Percentiles rank a stretch among this genome's conserved stretches.
Evolutionary conservation across 2,888 invertebrate species (phyloP).

Genomic region (Cabera pusaria): DNA sequence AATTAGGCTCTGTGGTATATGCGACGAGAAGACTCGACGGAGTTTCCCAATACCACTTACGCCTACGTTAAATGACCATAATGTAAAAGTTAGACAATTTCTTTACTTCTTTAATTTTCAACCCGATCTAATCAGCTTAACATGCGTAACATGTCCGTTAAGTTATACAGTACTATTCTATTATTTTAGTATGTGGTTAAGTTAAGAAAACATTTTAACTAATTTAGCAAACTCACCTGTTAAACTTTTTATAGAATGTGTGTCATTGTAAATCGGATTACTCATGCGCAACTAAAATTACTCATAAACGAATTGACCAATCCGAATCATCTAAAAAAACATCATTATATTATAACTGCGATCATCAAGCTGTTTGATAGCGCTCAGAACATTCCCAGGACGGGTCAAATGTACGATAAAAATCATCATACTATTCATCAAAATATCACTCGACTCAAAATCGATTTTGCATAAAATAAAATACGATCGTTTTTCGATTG

Average conservation of each 20-base stretch:
- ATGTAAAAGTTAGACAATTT: too few species aligned
- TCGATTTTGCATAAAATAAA: constrained; percentile 18
- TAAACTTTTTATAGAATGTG: background rate
- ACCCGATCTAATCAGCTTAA: too few species aligned
- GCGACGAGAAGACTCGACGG: too few species aligned
- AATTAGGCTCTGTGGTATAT: too few species aligned
- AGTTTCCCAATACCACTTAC: too few species aligned
- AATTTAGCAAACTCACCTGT: constrained; percentile 16
- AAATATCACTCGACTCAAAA: constrained; percentile 33
- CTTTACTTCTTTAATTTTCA: too few species aligned
- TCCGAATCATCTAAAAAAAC: constrained; percentile 19
- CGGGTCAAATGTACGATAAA: constrained; percentile 74
- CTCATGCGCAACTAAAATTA: constrained; percentile 8
- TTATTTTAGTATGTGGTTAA: too few species aligned
- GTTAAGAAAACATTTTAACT: too few species aligned
- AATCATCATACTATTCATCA: constrained; percentile 69
- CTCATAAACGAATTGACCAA: constrained; percentile 18
- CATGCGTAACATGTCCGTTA: too few species aligned
- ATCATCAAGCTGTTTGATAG: constrained; percentile 47
- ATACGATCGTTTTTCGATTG: constrained; percentile 42
- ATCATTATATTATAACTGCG: constrained; percentile 37
- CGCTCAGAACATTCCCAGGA: constrained; percentile 73
- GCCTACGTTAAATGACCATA: too few species aligned
- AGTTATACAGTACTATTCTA: too few species aligned
- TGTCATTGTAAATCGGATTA: constrained; percentile 9